Evolutionary conservation across 2,888 invertebrate genomes (phyloP), one percentile per base, ranked within the genome.

Genomic region (Papilio gigon): DNA sequence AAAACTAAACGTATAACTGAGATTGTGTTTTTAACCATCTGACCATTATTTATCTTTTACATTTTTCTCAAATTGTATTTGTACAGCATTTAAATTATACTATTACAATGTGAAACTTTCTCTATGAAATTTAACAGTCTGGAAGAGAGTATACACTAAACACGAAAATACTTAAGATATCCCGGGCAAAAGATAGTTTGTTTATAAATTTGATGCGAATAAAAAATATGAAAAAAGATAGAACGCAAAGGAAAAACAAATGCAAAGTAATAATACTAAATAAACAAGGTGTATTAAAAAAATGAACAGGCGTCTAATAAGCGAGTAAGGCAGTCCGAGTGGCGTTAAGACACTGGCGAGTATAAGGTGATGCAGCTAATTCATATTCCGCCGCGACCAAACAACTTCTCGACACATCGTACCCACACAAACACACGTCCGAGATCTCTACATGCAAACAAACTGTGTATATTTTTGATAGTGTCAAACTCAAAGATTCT

Each of bases 381-480:
- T 81, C 79, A 78, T 74, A 78, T 81, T 82, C 80, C 76, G 73
- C 76, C 68, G 72, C 78, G 78, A 80, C 78, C 73, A 78, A 80
- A 82, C 80, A 82, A 80, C 79, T 81, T 79, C 77, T 75, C 78
- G 73, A 77, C 77, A 63, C 63, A 44, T 63, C 47, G 27, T 53
- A 80, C 79, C 66, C 77, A 79, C 75, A 76, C 78, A 80, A 80
- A 79, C 74, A n/a, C 78, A 83, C 81, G 82, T 85, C 84, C 80
- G 84, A 50, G 82, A 83, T 83, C 84, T 81, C 40, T 30, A 22
- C 33, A n/a, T 17, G 56, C 59, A 65, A 65, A 65, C 58, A 65
- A 65, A 65, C 22, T 44, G 14, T 25, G 53, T 14, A 37, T 65
- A 17, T 62, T 50, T 25, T 53, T 11, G n/a, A 22, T 30, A 56